Percentiles rank a stretch among this genome's conserved stretches.
Evolutionary conservation across 2,888 invertebrate genomes (phyloP).

Genomic region (Dysmachus trigonus): DNA sequence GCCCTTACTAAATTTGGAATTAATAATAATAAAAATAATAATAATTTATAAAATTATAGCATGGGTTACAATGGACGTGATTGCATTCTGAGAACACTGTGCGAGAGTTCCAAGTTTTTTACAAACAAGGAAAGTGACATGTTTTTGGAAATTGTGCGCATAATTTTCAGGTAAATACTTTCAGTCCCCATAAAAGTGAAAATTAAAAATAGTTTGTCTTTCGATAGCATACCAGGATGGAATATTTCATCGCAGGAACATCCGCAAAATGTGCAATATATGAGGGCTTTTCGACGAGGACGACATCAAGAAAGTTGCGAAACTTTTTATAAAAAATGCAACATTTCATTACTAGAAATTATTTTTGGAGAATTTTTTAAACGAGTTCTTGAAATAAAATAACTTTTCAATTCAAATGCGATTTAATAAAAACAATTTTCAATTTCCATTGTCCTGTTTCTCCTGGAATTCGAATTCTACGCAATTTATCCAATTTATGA

Average conservation of each 20-base stretch:
- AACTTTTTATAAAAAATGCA: conserved; percentile 69
- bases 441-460: too few relatives aligned
- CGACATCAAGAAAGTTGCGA: conserved; percentile 66
- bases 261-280: conserved; percentile 72
- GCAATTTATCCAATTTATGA: too few relatives aligned
- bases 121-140: conserved; percentile 72
- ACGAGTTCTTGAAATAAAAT: neutral
- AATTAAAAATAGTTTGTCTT: neutral
- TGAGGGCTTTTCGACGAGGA: conserved; percentile 71
- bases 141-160: conserved; percentile 75
- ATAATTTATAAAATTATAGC: conserved; percentile 56
- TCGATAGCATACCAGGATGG: conserved; percentile 72
- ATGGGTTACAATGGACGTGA: conserved; percentile 80
- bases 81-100: conserved; percentile 76
- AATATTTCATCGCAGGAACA: conserved; percentile 73
- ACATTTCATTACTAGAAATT: conserved; percentile 77
- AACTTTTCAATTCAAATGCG: too few relatives aligned
- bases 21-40: too few relatives aligned
- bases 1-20: neutral
- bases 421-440: too few relatives aligned
- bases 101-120: conserved; percentile 77
- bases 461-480: too few relatives aligned
- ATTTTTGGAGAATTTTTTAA: conserved; percentile 70
- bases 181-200: neutral
- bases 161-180: conserved; percentile 73